Percentiles rank a stretch among this genome's conserved stretches.
Conservation (phyloP, 2,797 vertebrate genomes). For the Hydrophis major region DNA sequence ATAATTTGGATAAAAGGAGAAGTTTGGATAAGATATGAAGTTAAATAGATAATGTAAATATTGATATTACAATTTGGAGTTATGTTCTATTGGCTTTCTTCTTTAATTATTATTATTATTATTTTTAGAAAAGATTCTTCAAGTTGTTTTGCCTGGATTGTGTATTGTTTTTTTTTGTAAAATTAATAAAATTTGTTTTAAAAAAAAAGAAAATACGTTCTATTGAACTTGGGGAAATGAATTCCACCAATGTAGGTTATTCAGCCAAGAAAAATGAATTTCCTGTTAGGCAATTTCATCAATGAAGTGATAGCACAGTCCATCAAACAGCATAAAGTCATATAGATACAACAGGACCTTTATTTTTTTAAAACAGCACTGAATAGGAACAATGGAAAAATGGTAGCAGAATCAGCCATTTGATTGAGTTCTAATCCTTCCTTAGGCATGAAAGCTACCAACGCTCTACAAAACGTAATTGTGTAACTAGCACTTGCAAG, state of each 20-base stretch:
- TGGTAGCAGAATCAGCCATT: not conserved
- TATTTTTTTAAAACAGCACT: not conserved
- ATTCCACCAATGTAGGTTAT: not conserved
- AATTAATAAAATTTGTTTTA: too few species aligned
- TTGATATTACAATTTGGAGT: too few species aligned
- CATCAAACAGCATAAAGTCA: not conserved
- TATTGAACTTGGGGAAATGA: not conserved
- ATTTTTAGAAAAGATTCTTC: too few species aligned
- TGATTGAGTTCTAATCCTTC: not conserved
- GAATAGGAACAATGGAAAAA: not conserved
- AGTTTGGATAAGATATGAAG: too few species aligned
- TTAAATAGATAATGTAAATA: too few species aligned
- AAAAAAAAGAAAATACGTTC: not conserved
- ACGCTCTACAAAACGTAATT: not conserved
- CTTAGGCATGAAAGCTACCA: not conserved
- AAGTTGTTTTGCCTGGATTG: too few species aligned
- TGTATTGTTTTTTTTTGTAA: too few species aligned
- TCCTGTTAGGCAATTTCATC: conserved; percentile 1
- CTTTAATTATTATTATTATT: too few species aligned
- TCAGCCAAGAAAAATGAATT: conserved; percentile 5
- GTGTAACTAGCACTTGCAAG: not conserved
- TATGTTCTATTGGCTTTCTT: too few species aligned
- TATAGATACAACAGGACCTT: not conserved
- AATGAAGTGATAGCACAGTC: not conserved
- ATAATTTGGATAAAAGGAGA: too few species aligned